Evolutionary conservation across 2,797 vertebrate genomes (phyloP).

Genomic region (Epinephelus awoara): DNA sequence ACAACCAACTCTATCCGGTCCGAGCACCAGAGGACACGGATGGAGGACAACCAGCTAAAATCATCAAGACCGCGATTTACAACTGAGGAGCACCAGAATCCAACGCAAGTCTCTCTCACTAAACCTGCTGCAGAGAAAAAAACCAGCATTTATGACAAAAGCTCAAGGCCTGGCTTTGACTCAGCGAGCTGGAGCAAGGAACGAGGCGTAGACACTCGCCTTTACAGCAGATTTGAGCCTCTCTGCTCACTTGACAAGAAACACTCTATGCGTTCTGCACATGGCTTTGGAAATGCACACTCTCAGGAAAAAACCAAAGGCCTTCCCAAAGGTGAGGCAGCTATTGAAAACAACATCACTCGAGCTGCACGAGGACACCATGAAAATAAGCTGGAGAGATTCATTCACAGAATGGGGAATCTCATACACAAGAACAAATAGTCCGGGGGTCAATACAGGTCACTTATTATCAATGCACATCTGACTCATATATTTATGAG

Average conservation of each 20-base stretch:
- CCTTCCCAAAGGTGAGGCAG: constrained; percentile 76
- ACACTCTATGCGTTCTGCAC: constrained; percentile 19
- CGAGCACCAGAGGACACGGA: constrained; percentile 78
- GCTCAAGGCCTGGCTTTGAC: constrained; percentile 56
- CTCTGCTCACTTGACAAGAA: constrained; percentile 88
- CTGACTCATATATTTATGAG: constrained; percentile 6
- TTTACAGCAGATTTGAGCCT: constrained; percentile 92
- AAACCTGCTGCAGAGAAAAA: constrained; percentile 58
- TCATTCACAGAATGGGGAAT: constrained; percentile 93
- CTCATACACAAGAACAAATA: constrained; percentile 92
- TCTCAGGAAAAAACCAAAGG: constrained; percentile 83
- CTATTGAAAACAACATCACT: constrained; percentile 67
- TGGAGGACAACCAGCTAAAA: constrained; percentile 78
- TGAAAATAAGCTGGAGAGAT: constrained; percentile 94
- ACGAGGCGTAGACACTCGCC: constrained; percentile 79
- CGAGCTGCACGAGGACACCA: constrained; percentile 84
- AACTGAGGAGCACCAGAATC: constrained; percentile 87
- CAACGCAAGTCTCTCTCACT: constrained; percentile 60
- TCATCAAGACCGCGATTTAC: constrained; percentile 90
- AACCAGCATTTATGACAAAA: constrained; percentile 20
- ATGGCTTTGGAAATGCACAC: constrained; percentile 53
- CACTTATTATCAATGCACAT: constrained; percentile 20
- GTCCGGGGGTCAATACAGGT: neutral
- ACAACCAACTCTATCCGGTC: constrained; percentile 82
- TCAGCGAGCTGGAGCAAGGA: constrained; percentile 71